These are phyloP conservation scores for Vipera latastei DNA, from an alignment of 2,797 vertebrate species.

Conservation along the genomic window DNA sequence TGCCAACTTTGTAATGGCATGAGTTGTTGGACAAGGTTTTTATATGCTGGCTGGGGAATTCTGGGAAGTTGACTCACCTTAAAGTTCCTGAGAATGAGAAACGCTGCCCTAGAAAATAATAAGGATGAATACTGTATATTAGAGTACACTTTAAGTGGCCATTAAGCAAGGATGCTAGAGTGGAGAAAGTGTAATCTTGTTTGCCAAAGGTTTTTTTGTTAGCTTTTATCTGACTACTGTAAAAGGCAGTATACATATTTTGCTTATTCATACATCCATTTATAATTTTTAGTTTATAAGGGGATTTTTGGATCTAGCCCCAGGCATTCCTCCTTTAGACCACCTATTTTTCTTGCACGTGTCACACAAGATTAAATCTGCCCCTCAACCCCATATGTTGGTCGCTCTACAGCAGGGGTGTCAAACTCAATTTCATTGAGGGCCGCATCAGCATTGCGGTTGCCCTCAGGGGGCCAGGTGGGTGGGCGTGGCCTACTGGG, in stretches of 20 bases:
- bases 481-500: no score
- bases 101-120: not conserved
- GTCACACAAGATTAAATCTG: not conserved
- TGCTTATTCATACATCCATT: not conserved
- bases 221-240: not conserved
- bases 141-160: not conserved
- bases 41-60: not conserved
- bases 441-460: no score
- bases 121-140: not conserved
- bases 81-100: not conserved
- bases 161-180: not conserved
- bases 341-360: not conserved
- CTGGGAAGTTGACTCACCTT: not conserved
- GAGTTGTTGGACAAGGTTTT: not conserved
- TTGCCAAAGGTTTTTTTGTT: not conserved
- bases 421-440: no score
- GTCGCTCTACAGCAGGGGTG: not conserved
- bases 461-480: no score
- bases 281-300: not conserved
- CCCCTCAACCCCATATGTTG: not conserved
- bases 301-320: not conserved
- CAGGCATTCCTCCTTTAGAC: not conserved
- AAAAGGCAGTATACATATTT: not conserved
- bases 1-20: not conserved
- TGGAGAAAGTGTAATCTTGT: not conserved